These are phyloP conservation scores for Anolis carolinensis DNA, from an alignment of 2,113 vertebrate species.

Conservation along the genomic window DNA sequence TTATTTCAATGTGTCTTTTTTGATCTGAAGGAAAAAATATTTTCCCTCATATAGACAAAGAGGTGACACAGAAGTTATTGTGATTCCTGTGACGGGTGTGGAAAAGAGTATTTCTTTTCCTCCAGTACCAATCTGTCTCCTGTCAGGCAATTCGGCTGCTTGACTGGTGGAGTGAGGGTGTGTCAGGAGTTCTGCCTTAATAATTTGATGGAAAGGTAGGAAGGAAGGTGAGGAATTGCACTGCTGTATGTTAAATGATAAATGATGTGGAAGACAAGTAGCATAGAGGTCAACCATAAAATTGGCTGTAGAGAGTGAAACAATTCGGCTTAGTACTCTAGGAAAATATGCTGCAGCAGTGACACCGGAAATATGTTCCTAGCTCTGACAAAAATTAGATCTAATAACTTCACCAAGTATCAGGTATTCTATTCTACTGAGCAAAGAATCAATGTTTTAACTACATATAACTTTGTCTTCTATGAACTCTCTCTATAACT, in stretches of 20 bases:
- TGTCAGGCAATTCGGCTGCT: neutral
- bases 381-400: slow-evolving; percentile 34
- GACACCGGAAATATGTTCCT: neutral
- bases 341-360: neutral
- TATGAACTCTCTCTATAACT: neutral
- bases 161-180: neutral
- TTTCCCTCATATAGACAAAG: neutral
- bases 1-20: neutral
- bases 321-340: slow-evolving; percentile 7
- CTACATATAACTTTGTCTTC: slow-evolving; percentile 15
- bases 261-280: slow-evolving; percentile 16
- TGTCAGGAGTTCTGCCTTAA: slow-evolving; percentile 16
- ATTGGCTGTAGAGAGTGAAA: neutral
- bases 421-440: neutral
- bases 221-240: neutral
- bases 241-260: slow-evolving; percentile 11
- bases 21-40: neutral
- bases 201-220: neutral
- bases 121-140: slow-evolving; percentile 1
- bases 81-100: neutral
- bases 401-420: neutral
- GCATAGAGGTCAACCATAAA: neutral
- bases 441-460: neutral
- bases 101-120: neutral
- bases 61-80: neutral